phyloP scores from a whole-genome alignment of 2,888 invertebrate species.

The Epirrhoe alternata region DNA sequence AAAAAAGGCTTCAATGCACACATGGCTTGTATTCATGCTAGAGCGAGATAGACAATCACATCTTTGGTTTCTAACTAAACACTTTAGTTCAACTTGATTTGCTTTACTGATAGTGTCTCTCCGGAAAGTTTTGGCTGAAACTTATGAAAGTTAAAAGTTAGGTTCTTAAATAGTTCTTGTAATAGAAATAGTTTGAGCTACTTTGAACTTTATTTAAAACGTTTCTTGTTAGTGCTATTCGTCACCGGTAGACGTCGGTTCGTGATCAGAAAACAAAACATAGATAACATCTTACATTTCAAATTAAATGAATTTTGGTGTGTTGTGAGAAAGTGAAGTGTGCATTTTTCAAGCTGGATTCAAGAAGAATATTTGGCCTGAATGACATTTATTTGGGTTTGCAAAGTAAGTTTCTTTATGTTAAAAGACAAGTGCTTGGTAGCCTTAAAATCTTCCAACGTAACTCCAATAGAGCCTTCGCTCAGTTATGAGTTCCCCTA shows the following conservation, averaged over 20 bases:
- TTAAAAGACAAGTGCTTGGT: constrained; percentile 7
- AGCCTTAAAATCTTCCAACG: too few species aligned
- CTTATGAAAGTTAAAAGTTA: neutral
- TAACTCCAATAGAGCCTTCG: too few species aligned
- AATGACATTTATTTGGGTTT: constrained; percentile 49
- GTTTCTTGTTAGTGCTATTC: constrained; percentile 21
- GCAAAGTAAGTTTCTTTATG: constrained; percentile 53
- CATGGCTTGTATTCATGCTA: constrained; percentile 47
- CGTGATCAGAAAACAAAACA: constrained; percentile 73
- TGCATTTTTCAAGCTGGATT: constrained; percentile 63
- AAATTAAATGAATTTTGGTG: constrained; percentile 28
- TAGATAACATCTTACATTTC: constrained; percentile 58
- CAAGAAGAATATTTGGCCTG: constrained; percentile 62
- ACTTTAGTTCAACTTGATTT: constrained; percentile 12
- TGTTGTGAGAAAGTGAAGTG: constrained; percentile 45
- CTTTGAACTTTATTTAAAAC: neutral
- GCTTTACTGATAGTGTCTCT: neutral
- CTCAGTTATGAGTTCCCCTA: too few species aligned
- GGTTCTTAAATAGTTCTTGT: neutral
- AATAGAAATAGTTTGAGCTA: neutral
- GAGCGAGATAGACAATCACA: constrained; percentile 49
- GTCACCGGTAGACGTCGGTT: constrained; percentile 56
- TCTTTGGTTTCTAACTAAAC: constrained; percentile 8
- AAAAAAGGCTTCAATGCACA: constrained; percentile 53
- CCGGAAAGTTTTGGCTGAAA: neutral